These are phyloP conservation scores for Characodon lateralis DNA, from an alignment of 2,797 vertebrate genomes.

Conservation along the genomic window DNA sequence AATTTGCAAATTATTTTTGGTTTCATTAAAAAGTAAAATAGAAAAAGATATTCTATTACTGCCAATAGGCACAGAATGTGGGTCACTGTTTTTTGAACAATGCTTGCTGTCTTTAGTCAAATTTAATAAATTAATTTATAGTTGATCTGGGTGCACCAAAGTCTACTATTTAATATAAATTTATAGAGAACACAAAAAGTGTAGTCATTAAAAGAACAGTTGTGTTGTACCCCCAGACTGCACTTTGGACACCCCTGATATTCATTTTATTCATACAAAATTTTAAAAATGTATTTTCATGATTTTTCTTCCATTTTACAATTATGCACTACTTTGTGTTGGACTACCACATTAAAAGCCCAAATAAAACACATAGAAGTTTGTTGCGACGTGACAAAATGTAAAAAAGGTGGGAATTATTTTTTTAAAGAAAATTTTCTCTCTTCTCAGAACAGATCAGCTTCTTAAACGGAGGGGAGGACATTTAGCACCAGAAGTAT, in stretches of 20 bases:
- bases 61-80: neutral
- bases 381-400: neutral
- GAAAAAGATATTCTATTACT: neutral
- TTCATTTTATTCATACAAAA: no score
- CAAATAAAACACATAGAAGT: no score
- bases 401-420: neutral
- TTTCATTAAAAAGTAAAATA: no score
- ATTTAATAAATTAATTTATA: no score
- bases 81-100: neutral
- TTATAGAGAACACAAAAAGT: neutral
- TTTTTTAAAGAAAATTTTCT: neutral
- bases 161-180: neutral
- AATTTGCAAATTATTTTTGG: neutral
- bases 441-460: constrained; percentile 16
- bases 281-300: no score
- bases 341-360: neutral
- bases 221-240: no score
- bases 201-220: no score
- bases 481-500: neutral
- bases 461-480: constrained; percentile 15
- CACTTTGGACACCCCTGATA: no score
- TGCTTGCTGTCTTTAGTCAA: no score
- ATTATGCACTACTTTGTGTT: neutral
- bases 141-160: no score
- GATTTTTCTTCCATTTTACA: neutral